These are phyloP conservation scores for Oryzias sinensis DNA, from an alignment of 2,797 vertebrate genomes.

Conservation along the genomic window DNA sequence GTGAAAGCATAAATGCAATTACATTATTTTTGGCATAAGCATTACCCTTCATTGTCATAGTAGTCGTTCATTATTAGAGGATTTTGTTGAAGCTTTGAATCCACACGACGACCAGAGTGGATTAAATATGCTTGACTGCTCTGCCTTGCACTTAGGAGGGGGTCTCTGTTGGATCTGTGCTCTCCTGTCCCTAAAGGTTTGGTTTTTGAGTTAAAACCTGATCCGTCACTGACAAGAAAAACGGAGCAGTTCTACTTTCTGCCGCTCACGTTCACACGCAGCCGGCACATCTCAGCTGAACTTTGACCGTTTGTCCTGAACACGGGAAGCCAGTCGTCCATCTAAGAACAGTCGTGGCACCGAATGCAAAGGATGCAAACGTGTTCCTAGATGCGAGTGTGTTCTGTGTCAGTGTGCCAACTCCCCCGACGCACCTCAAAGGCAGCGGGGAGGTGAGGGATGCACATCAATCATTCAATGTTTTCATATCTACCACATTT, in stretches of 20 bases:
- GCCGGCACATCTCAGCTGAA: neutral
- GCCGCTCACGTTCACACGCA: neutral
- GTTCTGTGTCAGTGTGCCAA: slow-evolving; percentile 12
- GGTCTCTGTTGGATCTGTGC: neutral
- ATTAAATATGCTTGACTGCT: neutral
- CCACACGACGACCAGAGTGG: slow-evolving; percentile 1
- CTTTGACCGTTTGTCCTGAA: neutral
- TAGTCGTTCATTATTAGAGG: slow-evolving; percentile 34
- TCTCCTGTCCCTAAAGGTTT: neutral
- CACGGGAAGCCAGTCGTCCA: neutral
- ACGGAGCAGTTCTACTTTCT: too few relatives aligned
- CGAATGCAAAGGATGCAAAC: slow-evolving; percentile 10
- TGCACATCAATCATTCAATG: slow-evolving; percentile 41
- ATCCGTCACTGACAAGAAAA: neutral
- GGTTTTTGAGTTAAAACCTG: neutral
- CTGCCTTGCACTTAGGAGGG: neutral
- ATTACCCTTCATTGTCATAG: slow-evolving; percentile 23
- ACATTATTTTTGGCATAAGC: slow-evolving; percentile 37
- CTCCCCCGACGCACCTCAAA: slow-evolving; percentile 14
- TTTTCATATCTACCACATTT: slow-evolving; percentile 31
- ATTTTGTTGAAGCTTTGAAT: neutral
- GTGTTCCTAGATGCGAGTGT: slow-evolving; percentile 11
- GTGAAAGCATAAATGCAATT: slow-evolving; percentile 48
- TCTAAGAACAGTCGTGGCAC: neutral
- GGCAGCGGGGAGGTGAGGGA: slow-evolving; percentile 29